These are phyloP conservation scores for Polydesmus complanatus DNA, from an alignment of 2,888 invertebrate species.

Conservation along the genomic window DNA sequence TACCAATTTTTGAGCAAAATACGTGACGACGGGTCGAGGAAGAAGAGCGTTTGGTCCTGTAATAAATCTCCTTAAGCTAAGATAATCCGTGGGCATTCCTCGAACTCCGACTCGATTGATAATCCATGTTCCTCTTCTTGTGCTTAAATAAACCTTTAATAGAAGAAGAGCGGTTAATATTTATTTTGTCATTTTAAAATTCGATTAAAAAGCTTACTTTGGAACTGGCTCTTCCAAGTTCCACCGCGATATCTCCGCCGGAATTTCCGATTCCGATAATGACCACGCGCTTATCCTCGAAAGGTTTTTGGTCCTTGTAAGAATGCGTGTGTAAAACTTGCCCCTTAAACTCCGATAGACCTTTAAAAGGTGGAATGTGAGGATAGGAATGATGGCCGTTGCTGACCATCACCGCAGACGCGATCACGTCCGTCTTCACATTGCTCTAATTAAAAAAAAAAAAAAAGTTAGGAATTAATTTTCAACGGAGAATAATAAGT, in stretches of 20 bases:
- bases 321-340: slow-evolving; percentile 26
- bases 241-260: slow-evolving; percentile 36
- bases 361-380: slow-evolving; percentile 31
- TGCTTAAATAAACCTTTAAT: slow-evolving; percentile 30
- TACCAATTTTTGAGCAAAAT: neutral
- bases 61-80: slow-evolving; percentile 21
- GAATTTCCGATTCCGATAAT: slow-evolving; percentile 38
- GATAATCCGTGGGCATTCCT: slow-evolving; percentile 15
- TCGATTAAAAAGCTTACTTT: slow-evolving; percentile 2
- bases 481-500: neutral
- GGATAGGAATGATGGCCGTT: slow-evolving; percentile 37
- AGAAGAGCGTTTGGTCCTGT: neutral
- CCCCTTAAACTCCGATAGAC: slow-evolving; percentile 26
- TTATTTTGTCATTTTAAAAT: neutral
- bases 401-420: slow-evolving; percentile 35
- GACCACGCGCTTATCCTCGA: slow-evolving; percentile 32
- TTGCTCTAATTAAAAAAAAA: neutral
- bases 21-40: neutral
- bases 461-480: slow-evolving; percentile 4
- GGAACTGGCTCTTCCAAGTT: slow-evolving; percentile 25
- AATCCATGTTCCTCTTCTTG: slow-evolving; percentile 37
- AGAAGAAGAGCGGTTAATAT: neutral
- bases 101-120: slow-evolving; percentile 29
- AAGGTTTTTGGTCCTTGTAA: slow-evolving; percentile 27
- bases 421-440: neutral